A percentile compares a stretch with the other conserved stretches of the same genome.
These are phyloP conservation scores for Danio kyathit DNA, from an alignment of 2,797 vertebrate species.

Conservation along the genomic window DNA sequence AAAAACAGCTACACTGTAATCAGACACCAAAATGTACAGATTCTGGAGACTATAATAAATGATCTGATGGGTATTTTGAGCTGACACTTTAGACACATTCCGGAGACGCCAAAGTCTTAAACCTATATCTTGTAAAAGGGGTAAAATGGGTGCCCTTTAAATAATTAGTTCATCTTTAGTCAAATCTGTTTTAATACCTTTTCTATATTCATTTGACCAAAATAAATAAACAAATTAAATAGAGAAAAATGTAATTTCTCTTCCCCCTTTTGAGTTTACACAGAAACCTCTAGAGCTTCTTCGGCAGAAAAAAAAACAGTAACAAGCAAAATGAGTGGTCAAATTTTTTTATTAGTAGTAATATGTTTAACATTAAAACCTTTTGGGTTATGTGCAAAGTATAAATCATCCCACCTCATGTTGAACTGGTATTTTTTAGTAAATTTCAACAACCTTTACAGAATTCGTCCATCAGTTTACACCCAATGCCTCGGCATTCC, in stretches of 20 bases:
- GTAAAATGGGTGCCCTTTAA: too few relatives aligned
- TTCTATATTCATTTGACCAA: too few relatives aligned
- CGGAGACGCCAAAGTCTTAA: too few relatives aligned
- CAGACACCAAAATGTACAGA: too few relatives aligned
- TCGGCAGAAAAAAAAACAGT: background rate
- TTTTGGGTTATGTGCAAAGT: slow-evolving; percentile 45
- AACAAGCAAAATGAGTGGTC: slow-evolving; percentile 24
- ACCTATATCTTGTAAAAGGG: too few relatives aligned
- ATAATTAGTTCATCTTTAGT: background rate
- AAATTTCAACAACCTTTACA: slow-evolving; percentile 38
- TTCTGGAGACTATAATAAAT: too few relatives aligned
- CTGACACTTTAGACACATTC: too few relatives aligned
- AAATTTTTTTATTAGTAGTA: slow-evolving; percentile 50
- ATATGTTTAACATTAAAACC: slow-evolving; percentile 48
- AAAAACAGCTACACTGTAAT: too few relatives aligned
- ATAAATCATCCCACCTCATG: slow-evolving; percentile 35
- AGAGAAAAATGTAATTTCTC: too few relatives aligned
- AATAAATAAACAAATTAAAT: too few relatives aligned
- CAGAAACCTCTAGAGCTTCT: background rate
- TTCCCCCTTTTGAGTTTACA: too few relatives aligned
- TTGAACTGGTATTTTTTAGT: slow-evolving; percentile 34
- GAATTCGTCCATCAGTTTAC: background rate
- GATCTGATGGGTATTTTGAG: too few relatives aligned
- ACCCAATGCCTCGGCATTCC: background rate
- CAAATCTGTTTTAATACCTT: background rate